phyloP scores from a whole-genome alignment of 2,888 invertebrate genomes.

The Nymphalis urticae region DNA sequence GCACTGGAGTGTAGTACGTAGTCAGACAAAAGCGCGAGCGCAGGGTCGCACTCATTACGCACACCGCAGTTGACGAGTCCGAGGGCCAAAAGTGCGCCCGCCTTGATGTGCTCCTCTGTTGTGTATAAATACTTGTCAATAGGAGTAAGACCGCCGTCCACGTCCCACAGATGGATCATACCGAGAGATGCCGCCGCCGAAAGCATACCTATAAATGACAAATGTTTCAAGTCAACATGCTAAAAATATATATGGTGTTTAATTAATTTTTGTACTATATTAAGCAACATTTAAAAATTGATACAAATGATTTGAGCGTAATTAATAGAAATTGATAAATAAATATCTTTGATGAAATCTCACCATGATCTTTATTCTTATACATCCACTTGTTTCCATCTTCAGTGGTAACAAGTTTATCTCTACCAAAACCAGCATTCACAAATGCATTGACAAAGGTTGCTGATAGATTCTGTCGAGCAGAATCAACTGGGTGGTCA shows the following conservation, averaged over 20 bases:
- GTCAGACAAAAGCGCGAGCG: constrained; percentile 96
- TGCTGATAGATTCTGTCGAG: constrained; percentile 97
- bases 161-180: constrained; percentile 98
- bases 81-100: constrained; percentile 96
- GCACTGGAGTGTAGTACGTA: constrained; percentile 93
- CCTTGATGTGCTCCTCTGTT: constrained; percentile 97
- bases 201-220: constrained; percentile 86
- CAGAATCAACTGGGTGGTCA: constrained; percentile 93
- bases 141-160: constrained; percentile 97
- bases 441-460: constrained; percentile 99
- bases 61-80: constrained; percentile 99
- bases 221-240: not conserved
- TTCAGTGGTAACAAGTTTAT: constrained; percentile 95
- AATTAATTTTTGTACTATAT: not conserved
- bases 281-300: not conserved
- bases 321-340: not conserved
- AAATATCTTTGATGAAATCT: constrained; percentile 18
- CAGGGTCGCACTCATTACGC: constrained; percentile 98
- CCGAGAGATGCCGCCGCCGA: constrained; percentile 98
- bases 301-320: too few species aligned
- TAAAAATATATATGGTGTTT: not conserved
- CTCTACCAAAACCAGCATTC: constrained; percentile 98
- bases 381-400: constrained; percentile 93
- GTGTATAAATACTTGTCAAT: constrained; percentile 99
- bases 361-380: constrained; percentile 97